phyloP scores from a whole-genome alignment of 1,140 invertebrate genomes.

The Coboldia fuscipes region DNA sequence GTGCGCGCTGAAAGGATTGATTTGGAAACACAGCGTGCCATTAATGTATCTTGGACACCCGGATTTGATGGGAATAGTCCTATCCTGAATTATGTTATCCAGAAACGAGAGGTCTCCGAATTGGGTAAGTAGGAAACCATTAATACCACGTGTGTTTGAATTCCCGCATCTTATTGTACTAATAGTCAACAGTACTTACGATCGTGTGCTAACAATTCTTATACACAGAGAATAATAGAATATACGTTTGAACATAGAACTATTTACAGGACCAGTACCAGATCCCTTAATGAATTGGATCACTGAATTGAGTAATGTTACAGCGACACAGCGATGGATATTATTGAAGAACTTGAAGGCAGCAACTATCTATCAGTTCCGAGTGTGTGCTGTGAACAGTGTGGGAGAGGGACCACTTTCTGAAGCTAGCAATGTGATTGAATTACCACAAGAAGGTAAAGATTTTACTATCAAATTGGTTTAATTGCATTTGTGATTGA shows the following conservation, averaged over 20 bases:
- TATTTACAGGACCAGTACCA: conserved; percentile 48
- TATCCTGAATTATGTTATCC: conserved; percentile 80
- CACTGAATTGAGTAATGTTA: conserved; percentile 70
- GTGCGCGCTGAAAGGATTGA: conserved; percentile 50
- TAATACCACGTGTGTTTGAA: too few species aligned
- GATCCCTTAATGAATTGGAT: conserved; percentile 71
- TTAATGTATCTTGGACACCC: conserved; percentile 85
- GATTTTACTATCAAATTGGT: not conserved
- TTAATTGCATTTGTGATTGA: not conserved
- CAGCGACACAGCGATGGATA: conserved; percentile 52
- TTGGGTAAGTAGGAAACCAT: conserved; percentile 35
- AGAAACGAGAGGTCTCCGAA: conserved; percentile 71
- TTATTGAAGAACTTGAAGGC: conserved; percentile 75
- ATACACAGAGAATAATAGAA: not conserved
- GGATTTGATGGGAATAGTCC: conserved; percentile 95
- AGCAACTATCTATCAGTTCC: conserved; percentile 85
- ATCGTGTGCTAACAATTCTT: not conserved
- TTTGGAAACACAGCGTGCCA: conserved; percentile 32
- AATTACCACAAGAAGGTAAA: conserved; percentile 81
- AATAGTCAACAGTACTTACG: not conserved
- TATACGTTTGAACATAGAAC: conserved; percentile 10
- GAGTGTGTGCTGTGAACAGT: conserved; percentile 85
- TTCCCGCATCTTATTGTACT: not conserved
- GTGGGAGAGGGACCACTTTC: conserved; percentile 86
- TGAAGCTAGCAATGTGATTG: conserved; percentile 64